Evolutionary conservation across 2,888 invertebrate genomes (phyloP), one percentile per base, ranked within the genome.

Genomic region (Leptopilina drosophilae): DNA sequence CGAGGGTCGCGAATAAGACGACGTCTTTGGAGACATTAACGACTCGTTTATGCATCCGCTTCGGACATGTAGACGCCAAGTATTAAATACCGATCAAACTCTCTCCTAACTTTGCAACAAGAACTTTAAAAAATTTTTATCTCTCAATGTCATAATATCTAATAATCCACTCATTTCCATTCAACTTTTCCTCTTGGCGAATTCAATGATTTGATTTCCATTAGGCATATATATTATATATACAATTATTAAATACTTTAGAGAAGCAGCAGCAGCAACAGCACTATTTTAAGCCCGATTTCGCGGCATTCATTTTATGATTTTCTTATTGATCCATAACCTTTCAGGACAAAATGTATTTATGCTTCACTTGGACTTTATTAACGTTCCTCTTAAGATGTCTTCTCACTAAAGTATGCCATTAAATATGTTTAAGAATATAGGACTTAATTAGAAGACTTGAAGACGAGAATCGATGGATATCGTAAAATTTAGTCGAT

Each of bases 1-100:
- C 26, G 26, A 69, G 53, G 88, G 89, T 88, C 84, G 88, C 85
- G 88, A 88, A 88, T 88, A 88, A 87, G 88, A 88, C 83, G 82
- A 81, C 77, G 76, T 62, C 76, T 62, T 76, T 53, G 76, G 62
- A 53, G 83, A 85, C 85, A 77, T 84, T 84, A 84, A 84, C 84
- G 84, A 82, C 83, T 83, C 82, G 82, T 26, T 69, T 69, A 69
- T 69, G 49, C 69, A 69, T 67, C 49, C 67, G 67, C 67, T 20
- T 53, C 53, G 49, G 69, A 49, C 73, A 73, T 46, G 46, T 64
- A 62, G 64, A 49, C 56, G 67, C 56, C 59, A 64, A 53, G 76
- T 62, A 42, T 66, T 66, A 66, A 42, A 42, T 66, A 42, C 46
- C 66, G 40, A 46, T 42, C 66, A 66, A 49, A 46, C 40, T 15